Conservation (phyloP, 2,797 vertebrate genomes). For the Spondyliosoma cantharus region DNA sequence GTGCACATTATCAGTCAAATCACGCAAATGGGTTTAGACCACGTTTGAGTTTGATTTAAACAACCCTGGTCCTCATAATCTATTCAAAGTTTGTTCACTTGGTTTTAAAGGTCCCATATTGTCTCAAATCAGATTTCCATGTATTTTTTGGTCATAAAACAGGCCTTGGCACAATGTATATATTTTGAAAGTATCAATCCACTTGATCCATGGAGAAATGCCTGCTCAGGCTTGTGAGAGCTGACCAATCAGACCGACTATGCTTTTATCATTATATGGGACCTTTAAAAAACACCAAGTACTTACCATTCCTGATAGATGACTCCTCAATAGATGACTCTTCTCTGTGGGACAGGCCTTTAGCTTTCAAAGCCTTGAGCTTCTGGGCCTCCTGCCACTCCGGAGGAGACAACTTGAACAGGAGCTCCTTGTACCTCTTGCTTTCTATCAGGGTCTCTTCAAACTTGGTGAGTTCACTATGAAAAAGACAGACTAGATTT, state of each 20-base stretch:
- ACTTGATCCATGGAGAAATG: too few species aligned
- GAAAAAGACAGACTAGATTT: constrained; percentile 4
- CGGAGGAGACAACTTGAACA: constrained; percentile 89
- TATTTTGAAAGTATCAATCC: too few species aligned
- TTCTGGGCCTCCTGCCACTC: constrained; percentile 87
- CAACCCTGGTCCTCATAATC: not conserved
- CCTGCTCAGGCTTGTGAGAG: too few species aligned
- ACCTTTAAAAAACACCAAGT: not conserved
- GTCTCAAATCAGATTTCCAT: too few species aligned
- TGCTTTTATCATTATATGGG: too few species aligned
- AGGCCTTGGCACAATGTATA: too few species aligned
- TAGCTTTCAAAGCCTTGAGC: constrained; percentile 48
- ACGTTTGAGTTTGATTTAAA: not conserved
- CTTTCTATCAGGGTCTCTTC: constrained; percentile 89
- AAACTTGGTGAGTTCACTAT: constrained; percentile 87
- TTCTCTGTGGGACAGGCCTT: constrained; percentile 26
- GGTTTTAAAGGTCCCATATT: not conserved
- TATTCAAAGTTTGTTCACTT: not conserved
- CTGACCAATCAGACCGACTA: too few species aligned
- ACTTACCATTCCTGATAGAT: constrained; percentile 18
- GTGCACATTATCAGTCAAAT: constrained; percentile 1
- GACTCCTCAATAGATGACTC: constrained; percentile 25
- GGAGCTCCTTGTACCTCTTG: constrained; percentile 88
- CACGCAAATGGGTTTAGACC: not conserved
- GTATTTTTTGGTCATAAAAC: too few species aligned